Conservation (phyloP, 2,113 vertebrate species). For the Mobula hypostoma region DNA sequence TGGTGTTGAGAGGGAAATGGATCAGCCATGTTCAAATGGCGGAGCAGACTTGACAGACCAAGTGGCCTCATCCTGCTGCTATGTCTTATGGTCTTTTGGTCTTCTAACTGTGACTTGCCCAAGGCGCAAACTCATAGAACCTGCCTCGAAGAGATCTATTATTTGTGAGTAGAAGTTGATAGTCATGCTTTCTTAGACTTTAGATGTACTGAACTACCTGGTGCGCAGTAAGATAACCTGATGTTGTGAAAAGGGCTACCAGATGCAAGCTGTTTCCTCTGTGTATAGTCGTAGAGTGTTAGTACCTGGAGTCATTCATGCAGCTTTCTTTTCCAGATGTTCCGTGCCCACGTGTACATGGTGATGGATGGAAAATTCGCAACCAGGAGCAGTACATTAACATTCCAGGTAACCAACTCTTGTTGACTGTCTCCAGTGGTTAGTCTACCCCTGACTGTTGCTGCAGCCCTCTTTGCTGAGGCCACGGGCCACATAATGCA, state of each 20-base stretch:
- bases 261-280: neutral
- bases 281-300: neutral
- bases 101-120: too few relatives aligned
- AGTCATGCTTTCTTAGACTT: neutral
- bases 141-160: neutral
- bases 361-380: conserved; percentile 16
- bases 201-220: neutral
- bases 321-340: neutral
- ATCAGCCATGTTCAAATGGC: too few relatives aligned
- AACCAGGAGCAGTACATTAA: neutral
- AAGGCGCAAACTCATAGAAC: too few relatives aligned
- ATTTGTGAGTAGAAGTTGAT: neutral
- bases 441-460: neutral
- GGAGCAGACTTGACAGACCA: too few relatives aligned
- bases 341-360: conserved; percentile 21
- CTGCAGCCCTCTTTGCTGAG: neutral
- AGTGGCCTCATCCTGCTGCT: too few relatives aligned
- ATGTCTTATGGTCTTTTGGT: too few relatives aligned
- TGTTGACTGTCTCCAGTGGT: too few relatives aligned
- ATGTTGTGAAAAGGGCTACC: too few relatives aligned
- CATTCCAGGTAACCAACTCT: neutral
- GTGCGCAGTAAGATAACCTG: neutral
- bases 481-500: neutral
- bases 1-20: too few relatives aligned
- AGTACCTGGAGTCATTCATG: neutral